These are phyloP conservation scores for Gila orcuttii DNA, from an alignment of 2,113 vertebrate species.

Conservation along the genomic window DNA sequence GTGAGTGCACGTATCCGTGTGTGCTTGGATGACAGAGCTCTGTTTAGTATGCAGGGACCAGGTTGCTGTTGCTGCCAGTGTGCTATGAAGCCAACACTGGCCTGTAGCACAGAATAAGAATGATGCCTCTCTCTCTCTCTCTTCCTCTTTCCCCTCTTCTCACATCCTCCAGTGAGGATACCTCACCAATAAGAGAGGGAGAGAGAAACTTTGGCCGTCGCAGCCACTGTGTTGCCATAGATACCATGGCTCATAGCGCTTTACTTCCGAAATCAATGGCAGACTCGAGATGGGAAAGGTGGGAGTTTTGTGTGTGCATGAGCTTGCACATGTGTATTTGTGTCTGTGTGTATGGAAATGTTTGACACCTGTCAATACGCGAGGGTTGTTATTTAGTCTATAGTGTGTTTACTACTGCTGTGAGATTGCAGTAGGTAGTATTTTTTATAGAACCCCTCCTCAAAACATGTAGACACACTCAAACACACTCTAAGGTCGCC, in stretches of 20 bases:
- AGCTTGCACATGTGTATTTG: slow-evolving; percentile 27
- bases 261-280: slow-evolving; percentile 79
- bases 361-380: slow-evolving; percentile 40
- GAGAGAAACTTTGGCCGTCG: slow-evolving; percentile 75
- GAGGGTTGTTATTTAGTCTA: background rate
- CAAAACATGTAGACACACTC: background rate
- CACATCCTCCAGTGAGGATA: slow-evolving; percentile 34
- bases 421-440: background rate
- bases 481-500: background rate
- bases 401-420: slow-evolving; percentile 4
- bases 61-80: slow-evolving; percentile 53
- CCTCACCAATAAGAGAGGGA: slow-evolving; percentile 53
- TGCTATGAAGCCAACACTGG: slow-evolving; percentile 47
- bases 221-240: slow-evolving; percentile 77
- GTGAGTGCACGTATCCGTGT: slow-evolving; percentile 28
- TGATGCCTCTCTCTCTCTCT: slow-evolving; percentile 48
- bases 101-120: slow-evolving; percentile 59
- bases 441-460: background rate
- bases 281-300: slow-evolving; percentile 64
- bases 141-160: slow-evolving; percentile 28
- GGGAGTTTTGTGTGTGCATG: slow-evolving; percentile 47
- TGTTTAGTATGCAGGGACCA: slow-evolving; percentile 60
- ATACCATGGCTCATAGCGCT: slow-evolving; percentile 80
- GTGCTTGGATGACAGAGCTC: slow-evolving; percentile 47
- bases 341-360: slow-evolving; percentile 25